Evolutionary conservation across 2,888 invertebrate species (phyloP), one percentile per base, ranked within the genome.

Genomic region (Dorcus parallelipipedus): DNA sequence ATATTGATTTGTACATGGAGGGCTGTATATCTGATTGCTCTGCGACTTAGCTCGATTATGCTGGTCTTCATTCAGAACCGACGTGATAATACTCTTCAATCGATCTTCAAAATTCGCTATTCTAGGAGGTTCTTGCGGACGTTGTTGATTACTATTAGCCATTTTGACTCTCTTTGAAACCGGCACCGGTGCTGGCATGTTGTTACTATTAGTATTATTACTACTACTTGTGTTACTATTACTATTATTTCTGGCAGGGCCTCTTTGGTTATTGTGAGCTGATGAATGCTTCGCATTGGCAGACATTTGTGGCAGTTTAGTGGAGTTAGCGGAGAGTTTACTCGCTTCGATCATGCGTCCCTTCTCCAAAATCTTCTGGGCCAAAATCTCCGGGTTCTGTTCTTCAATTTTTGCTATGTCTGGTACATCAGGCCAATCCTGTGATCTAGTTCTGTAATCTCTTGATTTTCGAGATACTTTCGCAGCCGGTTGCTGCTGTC

Each of bases 401-500:
- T 95, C 95, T 73, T 94, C 91, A 59, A 94, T 94, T 78, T 93
- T 94, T 1, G 90, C 91, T 52, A 93, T 86, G 68, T 94, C 93
- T 1, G 94, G 93, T 38, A 94, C 90, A 69, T 93, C 93, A 0
- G 93, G 93, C 94, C 94, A 94, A 73, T 94, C 94, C 72, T 93
- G 93, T 0, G 93, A 91, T 2, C 93, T 84, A 5, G 90, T 87
- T 14, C 93, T 83, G 67, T 88, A 86, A 67, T 92, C 91, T 14
- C 88, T 79, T 58, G 81, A 83, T 69, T 87, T 86, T 33, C 91
- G 82, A 0, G 82, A 78, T 62, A 66, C 73, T 72, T 69, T 77
- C 8, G 75, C 69, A 10, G 76, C 65, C 2, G 66, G 63, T 10
- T 69, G 64, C 61, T 73, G 76, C 56, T 72, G 72, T 45, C 73